Evolutionary conservation across 2,888 invertebrate genomes (phyloP).

Genomic region (Brachyopa scutellaris): DNA sequence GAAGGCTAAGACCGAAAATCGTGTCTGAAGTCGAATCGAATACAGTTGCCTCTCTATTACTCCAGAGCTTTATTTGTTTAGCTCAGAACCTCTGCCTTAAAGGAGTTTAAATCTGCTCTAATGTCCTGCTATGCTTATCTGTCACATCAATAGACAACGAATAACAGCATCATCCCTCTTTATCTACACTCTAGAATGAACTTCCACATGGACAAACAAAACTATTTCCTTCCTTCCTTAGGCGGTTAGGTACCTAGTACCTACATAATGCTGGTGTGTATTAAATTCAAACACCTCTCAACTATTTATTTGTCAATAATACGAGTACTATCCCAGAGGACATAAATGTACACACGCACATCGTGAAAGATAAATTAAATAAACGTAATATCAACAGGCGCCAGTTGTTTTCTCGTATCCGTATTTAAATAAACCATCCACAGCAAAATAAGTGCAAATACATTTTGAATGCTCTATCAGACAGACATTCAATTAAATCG

Average conservation of each 20-base stretch:
- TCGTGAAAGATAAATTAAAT: no score
- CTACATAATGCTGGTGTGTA: no score
- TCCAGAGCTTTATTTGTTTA: no score
- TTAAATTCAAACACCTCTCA: not conserved
- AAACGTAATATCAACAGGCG: no score
- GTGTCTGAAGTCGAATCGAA: no score
- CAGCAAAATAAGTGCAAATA: not conserved
- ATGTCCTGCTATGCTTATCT: not conserved
- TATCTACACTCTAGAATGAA: not conserved
- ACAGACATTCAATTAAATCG: constrained; percentile 34
- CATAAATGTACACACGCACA: no score
- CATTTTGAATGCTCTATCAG: not conserved
- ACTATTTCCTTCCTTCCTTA: not conserved
- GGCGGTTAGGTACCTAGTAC: no score
- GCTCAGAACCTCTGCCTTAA: not conserved
- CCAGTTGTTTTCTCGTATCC: no score
- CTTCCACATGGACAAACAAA: not conserved
- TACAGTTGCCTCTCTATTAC: no score
- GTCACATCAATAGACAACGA: not conserved
- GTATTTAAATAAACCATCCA: no score
- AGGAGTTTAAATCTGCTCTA: not conserved
- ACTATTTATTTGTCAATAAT: not conserved
- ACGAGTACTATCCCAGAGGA: no score
- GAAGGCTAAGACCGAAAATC: no score
- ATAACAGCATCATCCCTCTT: not conserved